A percentile compares a stretch with the other conserved stretches of the same genome.
These are phyloP conservation scores for Phyto melanocephala DNA, from an alignment of 2,888 invertebrate species.

Conservation along the genomic window DNA sequence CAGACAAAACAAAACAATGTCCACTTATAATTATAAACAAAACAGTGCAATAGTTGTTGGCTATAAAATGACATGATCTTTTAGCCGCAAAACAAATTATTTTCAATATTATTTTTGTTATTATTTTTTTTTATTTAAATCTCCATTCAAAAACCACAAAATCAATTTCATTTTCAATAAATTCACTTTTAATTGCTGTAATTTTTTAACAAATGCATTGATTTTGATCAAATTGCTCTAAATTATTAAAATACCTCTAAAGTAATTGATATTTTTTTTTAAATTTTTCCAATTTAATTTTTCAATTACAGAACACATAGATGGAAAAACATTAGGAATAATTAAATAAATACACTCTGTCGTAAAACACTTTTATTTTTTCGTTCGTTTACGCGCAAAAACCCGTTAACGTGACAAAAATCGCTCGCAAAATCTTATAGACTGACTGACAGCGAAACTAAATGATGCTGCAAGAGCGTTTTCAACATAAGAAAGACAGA, in stretches of 20 bases:
- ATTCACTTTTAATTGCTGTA: slow-evolving; percentile 24
- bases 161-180: slow-evolving; percentile 35
- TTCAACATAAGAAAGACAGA: slow-evolving; percentile 27
- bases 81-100: neutral
- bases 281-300: slow-evolving; percentile 22
- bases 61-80: slow-evolving; percentile 3
- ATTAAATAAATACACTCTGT: slow-evolving; percentile 28
- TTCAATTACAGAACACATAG: neutral
- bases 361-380: slow-evolving; percentile 2
- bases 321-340: neutral
- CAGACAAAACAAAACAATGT: neutral
- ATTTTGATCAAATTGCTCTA: slow-evolving; percentile 1
- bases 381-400: slow-evolving; percentile 53
- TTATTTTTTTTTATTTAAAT: neutral
- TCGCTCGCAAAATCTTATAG: slow-evolving; percentile 76
- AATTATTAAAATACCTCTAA: neutral
- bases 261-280: slow-evolving; percentile 24
- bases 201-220: slow-evolving; percentile 10
- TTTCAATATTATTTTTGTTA: neutral
- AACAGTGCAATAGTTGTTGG: too few species aligned
- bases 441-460: slow-evolving; percentile 64
- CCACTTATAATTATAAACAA: neutral
- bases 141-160: neutral
- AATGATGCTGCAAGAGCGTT: slow-evolving; percentile 61
- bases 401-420: slow-evolving; percentile 67